A percentile compares a stretch with the other conserved stretches of the same genome.
Evolutionary conservation across 2,113 vertebrate species (phyloP).

Genomic region (Theristicus caerulescens): DNA sequence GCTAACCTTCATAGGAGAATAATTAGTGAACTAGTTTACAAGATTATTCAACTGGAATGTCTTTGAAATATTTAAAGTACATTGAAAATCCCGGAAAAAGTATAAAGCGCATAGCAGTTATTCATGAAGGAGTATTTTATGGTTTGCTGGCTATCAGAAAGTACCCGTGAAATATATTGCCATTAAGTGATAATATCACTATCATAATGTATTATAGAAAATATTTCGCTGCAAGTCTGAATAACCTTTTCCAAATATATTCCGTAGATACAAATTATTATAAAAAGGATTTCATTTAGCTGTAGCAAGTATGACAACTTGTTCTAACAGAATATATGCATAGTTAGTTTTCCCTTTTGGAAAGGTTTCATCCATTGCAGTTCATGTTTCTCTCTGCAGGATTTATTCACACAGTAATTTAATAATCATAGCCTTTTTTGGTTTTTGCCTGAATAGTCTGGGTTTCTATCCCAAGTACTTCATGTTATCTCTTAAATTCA

Average conservation of each 20-base stretch:
- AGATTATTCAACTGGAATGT: background rate
- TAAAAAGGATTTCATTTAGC: background rate
- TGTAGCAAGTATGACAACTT: background rate
- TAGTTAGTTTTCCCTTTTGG: background rate
- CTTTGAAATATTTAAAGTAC: background rate
- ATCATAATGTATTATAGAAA: background rate
- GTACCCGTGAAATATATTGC: background rate
- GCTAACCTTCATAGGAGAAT: background rate
- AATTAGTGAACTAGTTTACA: background rate
- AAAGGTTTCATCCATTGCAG: background rate
- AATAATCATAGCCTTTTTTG: background rate
- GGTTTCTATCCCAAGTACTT: background rate
- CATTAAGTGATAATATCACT: background rate
- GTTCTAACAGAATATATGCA: background rate
- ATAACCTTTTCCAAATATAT: slow-evolving; percentile 12
- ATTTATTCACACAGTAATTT: background rate
- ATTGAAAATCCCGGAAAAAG: background rate
- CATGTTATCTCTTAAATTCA: slow-evolving; percentile 15
- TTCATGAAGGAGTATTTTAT: background rate
- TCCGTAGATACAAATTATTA: background rate
- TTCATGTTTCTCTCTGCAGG: background rate
- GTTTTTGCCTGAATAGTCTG: background rate
- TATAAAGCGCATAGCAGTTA: background rate
- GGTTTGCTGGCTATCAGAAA: background rate
- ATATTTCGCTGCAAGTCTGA: background rate